These are phyloP conservation scores for Eucidaris tribuloides DNA, from an alignment of 35 echinoderm and acorn worm species.

Conservation along the genomic window DNA sequence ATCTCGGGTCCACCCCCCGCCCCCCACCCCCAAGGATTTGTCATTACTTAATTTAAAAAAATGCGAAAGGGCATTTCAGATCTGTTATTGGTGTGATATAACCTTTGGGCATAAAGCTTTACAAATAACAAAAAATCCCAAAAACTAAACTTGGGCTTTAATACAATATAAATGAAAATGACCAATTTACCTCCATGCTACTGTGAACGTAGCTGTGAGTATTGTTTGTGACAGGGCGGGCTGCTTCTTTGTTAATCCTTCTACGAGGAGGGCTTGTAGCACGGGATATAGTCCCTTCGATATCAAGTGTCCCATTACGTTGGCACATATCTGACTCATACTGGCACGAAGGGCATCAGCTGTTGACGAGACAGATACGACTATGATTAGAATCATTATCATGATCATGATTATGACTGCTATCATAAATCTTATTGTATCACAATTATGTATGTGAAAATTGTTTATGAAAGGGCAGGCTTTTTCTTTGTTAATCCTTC, in stretches of 20 bases:
- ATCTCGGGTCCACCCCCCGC: too few species aligned
- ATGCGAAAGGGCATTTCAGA: too few species aligned
- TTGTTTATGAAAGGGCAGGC: not conserved
- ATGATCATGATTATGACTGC: not conserved
- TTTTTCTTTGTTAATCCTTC: not conserved
- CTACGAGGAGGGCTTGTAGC: conserved; percentile 57
- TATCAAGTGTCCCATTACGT: conserved; percentile 91
- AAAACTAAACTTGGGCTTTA: too few species aligned
- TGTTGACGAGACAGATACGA: conserved; percentile 9
- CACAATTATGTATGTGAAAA: not conserved
- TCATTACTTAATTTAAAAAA: too few species aligned
- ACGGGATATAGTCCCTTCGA: conserved; percentile 70
- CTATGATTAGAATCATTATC: not conserved
- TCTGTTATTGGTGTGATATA: too few species aligned
- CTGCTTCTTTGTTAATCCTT: conserved; percentile 70
- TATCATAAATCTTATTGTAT: not conserved
- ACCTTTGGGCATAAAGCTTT: too few species aligned
- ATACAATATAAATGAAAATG: too few species aligned
- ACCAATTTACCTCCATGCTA: conserved; percentile 74
- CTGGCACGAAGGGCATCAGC: conserved; percentile 70
- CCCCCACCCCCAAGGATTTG: too few species aligned
- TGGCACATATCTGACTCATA: conserved; percentile 89
- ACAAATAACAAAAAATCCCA: too few species aligned
- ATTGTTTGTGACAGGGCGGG: conserved; percentile 65
- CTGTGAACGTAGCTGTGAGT: conserved; percentile 69